Base-by-base conservation (phyloP, 2,113 vertebrate species). In the Tor tambroides region DNA sequence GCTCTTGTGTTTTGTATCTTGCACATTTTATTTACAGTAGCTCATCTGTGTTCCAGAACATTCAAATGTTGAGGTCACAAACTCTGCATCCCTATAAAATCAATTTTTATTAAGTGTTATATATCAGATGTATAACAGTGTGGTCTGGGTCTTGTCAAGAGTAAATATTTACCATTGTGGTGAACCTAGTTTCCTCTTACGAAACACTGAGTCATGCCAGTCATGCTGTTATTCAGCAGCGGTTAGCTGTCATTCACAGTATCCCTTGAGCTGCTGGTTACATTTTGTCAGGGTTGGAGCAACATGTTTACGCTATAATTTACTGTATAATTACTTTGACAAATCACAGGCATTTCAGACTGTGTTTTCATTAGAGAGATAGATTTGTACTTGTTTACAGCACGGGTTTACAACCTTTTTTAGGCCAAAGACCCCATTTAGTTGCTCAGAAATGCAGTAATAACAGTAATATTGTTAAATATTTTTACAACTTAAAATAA, bases 101-200 rank as follows among this genome's bases (percentile, higher is more conserved):
- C n/a, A 2, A 15, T 51, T 26, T 77, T 77, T 28, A 77, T 49
- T 77, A 43, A 77, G 12, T 77, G 46, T 51, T 43, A 46, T 75
- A 71, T 35, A 21, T 71, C 9, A 74, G 12, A 67, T 67, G 15
- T 81, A 67, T 43, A n/a, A 21, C 61, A 49, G 72, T 46, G 32
- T 28, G 14, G 38, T 78, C 79, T 26, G 51, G 14, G 28, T 17
- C 17, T 43, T 86, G 81, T 56, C 72, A 75, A 54, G 79, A 51
- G 81, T 86, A 89, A 89, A 89, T 84, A 75, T 89, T 89, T 89
- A 83, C 67, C 43, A 54, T 12, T 21, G 85, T 81, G 82, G 88
- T 81, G 65, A 85, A 85, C 69, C 56, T 63, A 67, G 51, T 46
- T 86, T 78, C 49, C 32, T 84, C 74, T 86, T 87, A 87, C 23